Evolutionary conservation across 2,888 invertebrate species (phyloP).

Genomic region (Alsophila aescularia): DNA sequence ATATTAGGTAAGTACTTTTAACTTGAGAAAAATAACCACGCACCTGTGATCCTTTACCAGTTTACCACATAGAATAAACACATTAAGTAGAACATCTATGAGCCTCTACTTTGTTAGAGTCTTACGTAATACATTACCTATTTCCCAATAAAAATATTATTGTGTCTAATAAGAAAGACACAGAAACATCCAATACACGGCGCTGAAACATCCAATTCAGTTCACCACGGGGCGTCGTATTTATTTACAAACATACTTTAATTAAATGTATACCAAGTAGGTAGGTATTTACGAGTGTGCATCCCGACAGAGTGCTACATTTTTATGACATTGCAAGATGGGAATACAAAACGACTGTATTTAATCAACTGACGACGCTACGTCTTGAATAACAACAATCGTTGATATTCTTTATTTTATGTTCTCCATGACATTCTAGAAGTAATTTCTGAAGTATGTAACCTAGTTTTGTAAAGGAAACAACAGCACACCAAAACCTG

Average conservation of each 20-base stretch:
- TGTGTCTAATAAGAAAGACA: background rate
- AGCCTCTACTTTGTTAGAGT: no score
- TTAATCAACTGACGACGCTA: conserved; percentile 4
- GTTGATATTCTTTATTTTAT: background rate
- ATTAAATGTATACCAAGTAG: no score
- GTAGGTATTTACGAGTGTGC: background rate
- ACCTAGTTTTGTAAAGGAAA: no score
- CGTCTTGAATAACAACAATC: background rate
- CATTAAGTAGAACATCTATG: no score
- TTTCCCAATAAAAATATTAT: background rate
- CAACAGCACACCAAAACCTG: no score
- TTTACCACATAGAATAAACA: no score
- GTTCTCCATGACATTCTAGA: background rate
- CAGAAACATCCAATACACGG: background rate
- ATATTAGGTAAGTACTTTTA: no score
- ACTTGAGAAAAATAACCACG: no score
- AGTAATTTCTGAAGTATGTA: no score
- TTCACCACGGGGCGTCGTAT: conserved; percentile 9
- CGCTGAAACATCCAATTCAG: conserved; percentile 7
- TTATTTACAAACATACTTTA: no score
- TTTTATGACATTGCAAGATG: conserved; percentile 1
- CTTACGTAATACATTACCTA: background rate
- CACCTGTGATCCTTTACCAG: no score
- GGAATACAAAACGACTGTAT: background rate
- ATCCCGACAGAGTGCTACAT: background rate